Percentiles rank a stretch among this genome's conserved stretches.
These are phyloP conservation scores for Phorcus lineatus DNA, from an alignment of 2,888 invertebrate species.

Conservation along the genomic window DNA sequence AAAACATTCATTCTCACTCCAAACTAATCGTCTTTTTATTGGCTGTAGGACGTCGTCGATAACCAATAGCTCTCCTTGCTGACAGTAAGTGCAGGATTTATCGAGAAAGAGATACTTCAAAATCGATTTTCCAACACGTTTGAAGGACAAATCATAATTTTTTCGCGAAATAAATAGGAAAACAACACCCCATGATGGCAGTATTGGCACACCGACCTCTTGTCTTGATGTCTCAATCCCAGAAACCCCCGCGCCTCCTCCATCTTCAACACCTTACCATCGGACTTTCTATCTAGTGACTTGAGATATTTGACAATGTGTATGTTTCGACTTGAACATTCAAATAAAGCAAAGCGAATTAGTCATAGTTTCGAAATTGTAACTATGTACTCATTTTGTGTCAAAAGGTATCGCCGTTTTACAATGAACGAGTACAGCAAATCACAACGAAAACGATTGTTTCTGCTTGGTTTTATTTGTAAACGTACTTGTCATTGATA, in stretches of 20 bases:
- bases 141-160: slow-evolving; percentile 7
- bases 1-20: not conserved
- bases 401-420: too few species aligned
- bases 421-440: too few species aligned
- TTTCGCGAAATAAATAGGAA: slow-evolving; percentile 8
- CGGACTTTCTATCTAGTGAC: too few species aligned
- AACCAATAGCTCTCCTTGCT: slow-evolving; percentile 1
- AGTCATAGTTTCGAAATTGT: too few species aligned
- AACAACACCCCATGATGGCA: not conserved
- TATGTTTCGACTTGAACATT: too few species aligned
- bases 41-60: slow-evolving; percentile 1
- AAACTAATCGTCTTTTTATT: slow-evolving; percentile 15
- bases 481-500: too few species aligned
- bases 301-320: too few species aligned
- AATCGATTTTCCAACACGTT: slow-evolving; percentile 12
- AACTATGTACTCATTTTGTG: too few species aligned
- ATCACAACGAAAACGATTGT: too few species aligned
- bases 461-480: too few species aligned
- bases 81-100: slow-evolving; percentile 13
- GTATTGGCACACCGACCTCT: not conserved
- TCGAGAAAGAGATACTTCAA: slow-evolving; percentile 7
- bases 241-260: not conserved
- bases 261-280: not conserved
- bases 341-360: too few species aligned
- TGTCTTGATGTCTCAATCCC: not conserved